Percentiles rank a stretch among this genome's conserved stretches.
These are phyloP conservation scores for Ctenosaura bakeri DNA, from an alignment of 2,797 vertebrate species.

Conservation along the genomic window DNA sequence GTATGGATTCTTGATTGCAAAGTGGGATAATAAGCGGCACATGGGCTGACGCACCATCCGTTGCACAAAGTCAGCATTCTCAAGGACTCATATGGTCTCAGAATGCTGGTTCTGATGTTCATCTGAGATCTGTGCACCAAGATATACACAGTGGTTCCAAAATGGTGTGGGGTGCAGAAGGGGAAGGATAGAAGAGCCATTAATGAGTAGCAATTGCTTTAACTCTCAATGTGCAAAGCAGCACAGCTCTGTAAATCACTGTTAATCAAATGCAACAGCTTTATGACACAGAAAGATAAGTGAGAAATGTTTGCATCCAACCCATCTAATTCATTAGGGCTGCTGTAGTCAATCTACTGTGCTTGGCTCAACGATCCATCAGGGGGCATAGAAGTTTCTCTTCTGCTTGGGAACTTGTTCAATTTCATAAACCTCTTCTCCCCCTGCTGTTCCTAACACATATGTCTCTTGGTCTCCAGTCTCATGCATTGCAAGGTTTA, in stretches of 20 bases:
- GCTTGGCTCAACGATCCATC: conserved; percentile 70
- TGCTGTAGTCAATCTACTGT: conserved; percentile 51
- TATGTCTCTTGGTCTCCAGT: neutral
- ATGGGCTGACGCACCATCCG: too few species aligned
- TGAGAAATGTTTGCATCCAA: conserved; percentile 46
- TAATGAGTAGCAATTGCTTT: conserved; percentile 23
- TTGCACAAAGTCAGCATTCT: neutral
- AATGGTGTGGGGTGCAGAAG: neutral
- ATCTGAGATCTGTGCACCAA: too few species aligned
- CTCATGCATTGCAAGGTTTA: neutral
- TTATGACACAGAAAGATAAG: conserved; percentile 61
- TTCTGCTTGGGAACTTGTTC: conserved; percentile 58
- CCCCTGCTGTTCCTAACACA: neutral
- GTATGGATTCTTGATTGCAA: too few species aligned
- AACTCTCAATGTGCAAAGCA: conserved; percentile 51
- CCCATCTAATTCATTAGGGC: conserved; percentile 61
- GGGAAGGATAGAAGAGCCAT: neutral
- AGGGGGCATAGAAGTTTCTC: conserved; percentile 19
- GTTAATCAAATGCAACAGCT: conserved; percentile 67
- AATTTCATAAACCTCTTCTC: conserved; percentile 16
- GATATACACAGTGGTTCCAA: neutral
- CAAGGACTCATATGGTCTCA: neutral
- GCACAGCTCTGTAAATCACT: conserved; percentile 70
- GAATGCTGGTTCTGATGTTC: neutral
- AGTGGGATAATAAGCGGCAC: too few species aligned